Conservation (phyloP, 2,797 vertebrate species). For the Fundulus diaphanus region DNA sequence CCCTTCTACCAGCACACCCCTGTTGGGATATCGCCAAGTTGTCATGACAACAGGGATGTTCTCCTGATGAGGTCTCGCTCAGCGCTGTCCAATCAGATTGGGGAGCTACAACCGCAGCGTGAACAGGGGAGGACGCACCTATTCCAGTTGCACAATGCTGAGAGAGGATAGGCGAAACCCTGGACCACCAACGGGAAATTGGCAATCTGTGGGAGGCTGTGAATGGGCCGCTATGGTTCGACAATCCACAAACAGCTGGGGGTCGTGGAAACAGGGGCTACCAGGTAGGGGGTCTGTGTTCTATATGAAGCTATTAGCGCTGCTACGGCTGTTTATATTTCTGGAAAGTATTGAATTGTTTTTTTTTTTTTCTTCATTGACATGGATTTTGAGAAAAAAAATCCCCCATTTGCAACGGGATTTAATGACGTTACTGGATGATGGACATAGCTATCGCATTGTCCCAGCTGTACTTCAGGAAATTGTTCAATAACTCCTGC, state of each 20-base stretch:
- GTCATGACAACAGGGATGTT: conserved; percentile 99
- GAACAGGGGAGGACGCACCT: conserved; percentile 98
- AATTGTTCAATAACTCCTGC: conserved; percentile 77
- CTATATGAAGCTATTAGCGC: conserved; percentile 63
- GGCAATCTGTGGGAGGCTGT: conserved; percentile 87
- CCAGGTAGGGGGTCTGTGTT: conserved; percentile 88
- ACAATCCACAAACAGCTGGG: conserved; percentile 86
- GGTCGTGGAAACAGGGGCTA: conserved; percentile 85
- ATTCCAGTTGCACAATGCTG: conserved; percentile 94
- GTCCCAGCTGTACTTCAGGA: conserved; percentile 55
- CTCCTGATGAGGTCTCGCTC: conserved; percentile 96
- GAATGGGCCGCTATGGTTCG: conserved; percentile 87
- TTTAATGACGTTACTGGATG: conserved; percentile 29
- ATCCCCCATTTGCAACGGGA: conserved; percentile 10
- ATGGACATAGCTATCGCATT: conserved; percentile 30
- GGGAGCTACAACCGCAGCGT: conserved; percentile 94
- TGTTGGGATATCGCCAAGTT: conserved; percentile 92
- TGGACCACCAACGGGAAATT: conserved; percentile 90
- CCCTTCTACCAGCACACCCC: conserved; percentile 75
- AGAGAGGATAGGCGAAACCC: conserved; percentile 90
- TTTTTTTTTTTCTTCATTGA: conserved; percentile 48
- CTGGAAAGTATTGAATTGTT: conserved; percentile 58
- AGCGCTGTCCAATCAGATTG: conserved; percentile 97
- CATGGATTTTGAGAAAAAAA: conserved; percentile 25
- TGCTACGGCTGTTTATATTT: conserved; percentile 57